Evolutionary conservation across 2,113 vertebrate genomes (phyloP).

Genomic region (Galemys pyrenaicus): DNA sequence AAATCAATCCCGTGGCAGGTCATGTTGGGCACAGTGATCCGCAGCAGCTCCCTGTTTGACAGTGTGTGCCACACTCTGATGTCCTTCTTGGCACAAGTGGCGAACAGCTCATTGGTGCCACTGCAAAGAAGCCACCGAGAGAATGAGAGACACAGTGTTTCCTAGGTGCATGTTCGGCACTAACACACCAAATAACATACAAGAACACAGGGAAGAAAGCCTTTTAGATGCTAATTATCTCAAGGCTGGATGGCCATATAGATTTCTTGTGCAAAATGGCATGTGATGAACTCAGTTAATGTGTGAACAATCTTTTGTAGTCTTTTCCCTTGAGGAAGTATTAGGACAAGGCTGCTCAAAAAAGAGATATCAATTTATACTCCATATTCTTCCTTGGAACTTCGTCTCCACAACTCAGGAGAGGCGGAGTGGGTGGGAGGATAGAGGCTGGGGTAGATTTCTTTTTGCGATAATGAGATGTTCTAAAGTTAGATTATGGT

Average conservation of each 20-base stretch:
- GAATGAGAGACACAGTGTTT: background rate
- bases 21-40: slow-evolving; percentile 89
- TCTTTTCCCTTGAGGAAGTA: background rate
- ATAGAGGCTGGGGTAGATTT: background rate
- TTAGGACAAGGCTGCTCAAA: background rate
- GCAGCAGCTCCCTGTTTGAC: slow-evolving; percentile 89
- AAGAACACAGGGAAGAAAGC: background rate
- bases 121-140: slow-evolving; percentile 76
- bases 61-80: slow-evolving; percentile 92
- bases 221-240: background rate
- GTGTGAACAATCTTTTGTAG: background rate
- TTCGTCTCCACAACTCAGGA: background rate
- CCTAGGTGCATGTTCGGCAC: background rate
- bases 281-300: background rate
- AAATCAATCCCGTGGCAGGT: slow-evolving; percentile 91
- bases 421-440: background rate
- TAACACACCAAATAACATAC: background rate
- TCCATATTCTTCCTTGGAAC: background rate
- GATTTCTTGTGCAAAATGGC: background rate
- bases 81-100: slow-evolving; percentile 91
- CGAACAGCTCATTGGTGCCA: slow-evolving; percentile 91
- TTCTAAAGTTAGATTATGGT: slow-evolving; percentile 1
- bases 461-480: background rate
- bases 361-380: background rate
- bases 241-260: background rate